A percentile compares a stretch with the other conserved stretches of the same genome.
Conservation (phyloP, 2,888 invertebrate genomes). For the Candidula unifasciata region DNA sequence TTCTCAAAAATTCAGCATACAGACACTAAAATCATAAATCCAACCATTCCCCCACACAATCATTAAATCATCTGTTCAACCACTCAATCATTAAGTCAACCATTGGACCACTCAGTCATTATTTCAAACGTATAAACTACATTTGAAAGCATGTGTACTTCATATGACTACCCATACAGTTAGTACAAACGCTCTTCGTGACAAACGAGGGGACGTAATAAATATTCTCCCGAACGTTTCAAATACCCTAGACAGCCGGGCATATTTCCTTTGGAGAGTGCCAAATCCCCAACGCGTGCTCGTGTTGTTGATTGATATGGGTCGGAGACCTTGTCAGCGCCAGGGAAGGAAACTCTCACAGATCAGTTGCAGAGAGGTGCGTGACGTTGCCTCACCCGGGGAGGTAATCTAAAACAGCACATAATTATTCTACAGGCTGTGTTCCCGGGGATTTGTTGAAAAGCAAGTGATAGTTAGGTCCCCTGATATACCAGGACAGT, state of each 20-base stretch:
- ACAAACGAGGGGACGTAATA: background rate
- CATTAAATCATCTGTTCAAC: no score
- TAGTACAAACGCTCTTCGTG: background rate
- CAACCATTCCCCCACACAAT: no score
- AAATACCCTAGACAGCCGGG: background rate
- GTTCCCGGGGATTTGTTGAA: background rate
- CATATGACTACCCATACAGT: no score
- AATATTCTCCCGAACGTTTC: background rate
- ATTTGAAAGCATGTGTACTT: no score
- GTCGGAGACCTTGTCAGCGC: conserved; percentile 15
- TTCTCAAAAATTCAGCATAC: no score
- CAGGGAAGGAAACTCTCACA: background rate
- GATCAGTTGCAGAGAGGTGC: background rate
- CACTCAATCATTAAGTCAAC: no score
- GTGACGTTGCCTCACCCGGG: background rate
- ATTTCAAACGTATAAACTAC: no score
- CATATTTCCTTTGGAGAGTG: background rate
- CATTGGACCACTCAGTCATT: no score
- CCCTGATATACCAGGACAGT: no score
- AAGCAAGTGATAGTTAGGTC: no score
- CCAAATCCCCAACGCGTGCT: conserved; percentile 9
- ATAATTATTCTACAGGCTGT: background rate
- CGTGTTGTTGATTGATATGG: conserved; percentile 3
- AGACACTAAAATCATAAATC: no score
- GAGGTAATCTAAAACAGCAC: conserved; percentile 3